Evolutionary conservation across 1,140 invertebrate species (phyloP).

Genomic region (Hyposmocoma kahamanoa): DNA sequence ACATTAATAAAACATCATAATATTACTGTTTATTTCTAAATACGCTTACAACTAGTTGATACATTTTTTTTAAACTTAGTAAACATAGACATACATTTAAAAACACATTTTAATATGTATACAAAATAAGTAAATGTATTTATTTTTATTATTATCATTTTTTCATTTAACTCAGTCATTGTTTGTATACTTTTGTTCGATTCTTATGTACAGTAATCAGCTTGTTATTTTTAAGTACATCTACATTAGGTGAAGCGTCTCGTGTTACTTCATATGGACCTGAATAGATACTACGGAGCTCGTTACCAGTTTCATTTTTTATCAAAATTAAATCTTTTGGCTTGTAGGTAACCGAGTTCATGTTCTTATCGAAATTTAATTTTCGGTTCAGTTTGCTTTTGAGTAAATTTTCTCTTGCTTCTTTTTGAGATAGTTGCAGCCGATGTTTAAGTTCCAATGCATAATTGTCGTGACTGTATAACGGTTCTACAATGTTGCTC

Average conservation of each 20-base stretch:
- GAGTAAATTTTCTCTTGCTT: constrained; percentile 11
- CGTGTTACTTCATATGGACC: constrained; percentile 9
- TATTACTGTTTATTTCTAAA: too few relatives aligned
- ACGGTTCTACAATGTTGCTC: constrained; percentile 7
- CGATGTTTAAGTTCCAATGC: constrained; percentile 12
- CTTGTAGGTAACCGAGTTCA: constrained; percentile 10
- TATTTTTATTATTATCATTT: too few relatives aligned
- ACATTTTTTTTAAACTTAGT: too few relatives aligned
- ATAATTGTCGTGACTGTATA: constrained; percentile 14
- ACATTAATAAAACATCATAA: too few relatives aligned
- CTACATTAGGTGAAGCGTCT: constrained; percentile 8
- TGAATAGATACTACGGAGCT: constrained; percentile 6
- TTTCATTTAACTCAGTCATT: too few relatives aligned
- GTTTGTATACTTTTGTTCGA: neutral
- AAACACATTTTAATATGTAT: too few relatives aligned
- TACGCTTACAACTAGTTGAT: too few relatives aligned
- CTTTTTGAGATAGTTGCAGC: constrained; percentile 9
- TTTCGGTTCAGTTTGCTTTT: constrained; percentile 8
- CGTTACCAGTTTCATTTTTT: constrained; percentile 12
- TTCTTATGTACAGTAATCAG: neutral
- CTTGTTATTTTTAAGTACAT: neutral
- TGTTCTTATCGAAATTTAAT: constrained; percentile 9
- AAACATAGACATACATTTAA: too few relatives aligned
- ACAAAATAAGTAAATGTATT: too few relatives aligned
- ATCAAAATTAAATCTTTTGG: constrained; percentile 6